Percentiles rank a stretch among this genome's conserved stretches.
These are phyloP conservation scores for Athalia rosae DNA, from an alignment of 2,888 invertebrate species.

Conservation along the genomic window DNA sequence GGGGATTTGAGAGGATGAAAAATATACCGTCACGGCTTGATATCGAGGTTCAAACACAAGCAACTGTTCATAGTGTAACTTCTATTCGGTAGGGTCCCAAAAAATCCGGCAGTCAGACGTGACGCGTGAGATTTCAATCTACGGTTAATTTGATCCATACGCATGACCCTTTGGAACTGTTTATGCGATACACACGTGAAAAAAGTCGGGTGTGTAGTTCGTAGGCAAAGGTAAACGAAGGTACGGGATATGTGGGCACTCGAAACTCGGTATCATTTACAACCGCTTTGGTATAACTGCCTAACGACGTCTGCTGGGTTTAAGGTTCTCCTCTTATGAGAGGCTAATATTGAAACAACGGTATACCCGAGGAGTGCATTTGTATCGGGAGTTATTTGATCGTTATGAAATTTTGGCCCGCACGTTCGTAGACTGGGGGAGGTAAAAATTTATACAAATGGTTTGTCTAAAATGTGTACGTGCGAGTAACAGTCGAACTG, in stretches of 20 bases:
- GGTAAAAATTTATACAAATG: background rate
- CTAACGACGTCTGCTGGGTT: constrained; percentile 33
- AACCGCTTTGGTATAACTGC: constrained; percentile 38
- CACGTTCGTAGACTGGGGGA: background rate
- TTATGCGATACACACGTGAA: background rate
- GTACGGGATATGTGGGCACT: background rate
- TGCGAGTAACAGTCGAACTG: background rate
- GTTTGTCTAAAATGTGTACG: background rate
- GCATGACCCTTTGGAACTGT: constrained; percentile 14
- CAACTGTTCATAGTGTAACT: background rate
- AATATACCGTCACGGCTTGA: background rate
- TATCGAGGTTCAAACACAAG: background rate
- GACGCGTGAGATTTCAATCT: constrained; percentile 35
- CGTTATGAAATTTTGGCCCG: constrained; percentile 18
- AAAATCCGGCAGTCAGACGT: constrained; percentile 23
- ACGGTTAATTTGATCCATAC: constrained; percentile 38
- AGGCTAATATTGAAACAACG: constrained; percentile 44
- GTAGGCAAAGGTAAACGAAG: background rate
- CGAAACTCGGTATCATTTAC: constrained; percentile 34
- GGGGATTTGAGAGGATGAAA: background rate
- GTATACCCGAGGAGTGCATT: constrained; percentile 30
- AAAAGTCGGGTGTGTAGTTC: background rate
- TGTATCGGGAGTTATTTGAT: constrained; percentile 30
- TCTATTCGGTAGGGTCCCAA: background rate
- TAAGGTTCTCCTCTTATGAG: constrained; percentile 7